Evolutionary conservation across 23 tunicate species (phyloP).

Genomic region (Styela plicata): DNA sequence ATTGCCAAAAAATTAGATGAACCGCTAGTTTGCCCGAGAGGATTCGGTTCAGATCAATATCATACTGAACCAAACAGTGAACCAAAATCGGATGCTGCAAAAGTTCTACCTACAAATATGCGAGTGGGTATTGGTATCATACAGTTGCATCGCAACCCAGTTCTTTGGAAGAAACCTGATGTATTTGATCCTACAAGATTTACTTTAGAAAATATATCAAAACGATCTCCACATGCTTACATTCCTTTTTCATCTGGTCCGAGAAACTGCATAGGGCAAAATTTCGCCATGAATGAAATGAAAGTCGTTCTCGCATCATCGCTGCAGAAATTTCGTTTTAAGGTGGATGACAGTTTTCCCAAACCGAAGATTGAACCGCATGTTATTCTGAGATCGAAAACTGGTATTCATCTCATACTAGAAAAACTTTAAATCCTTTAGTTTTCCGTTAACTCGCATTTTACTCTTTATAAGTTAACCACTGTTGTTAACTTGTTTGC

Average conservation of each 20-base stretch:
- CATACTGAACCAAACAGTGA: neutral
- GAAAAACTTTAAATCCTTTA: conserved; percentile 10
- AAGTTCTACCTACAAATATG: neutral
- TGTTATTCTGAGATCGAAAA: conserved; percentile 48
- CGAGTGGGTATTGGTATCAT: neutral
- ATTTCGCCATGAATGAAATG: too few species aligned
- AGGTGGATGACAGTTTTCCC: conserved; percentile 61
- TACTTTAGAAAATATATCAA: conserved; percentile 21
- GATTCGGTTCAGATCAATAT: conserved; percentile 4
- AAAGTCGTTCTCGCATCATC: conserved; percentile 56
- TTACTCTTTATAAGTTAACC: too few species aligned
- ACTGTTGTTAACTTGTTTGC: too few species aligned
- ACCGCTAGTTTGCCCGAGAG: neutral
- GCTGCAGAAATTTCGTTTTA: conserved; percentile 38
- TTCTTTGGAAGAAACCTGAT: conserved; percentile 23
- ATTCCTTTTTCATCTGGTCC: conserved; percentile 88
- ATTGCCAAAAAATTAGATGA: neutral
- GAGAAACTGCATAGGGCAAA: too few species aligned
- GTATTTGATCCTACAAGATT: conserved; percentile 77
- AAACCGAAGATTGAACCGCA: conserved; percentile 49
- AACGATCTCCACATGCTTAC: conserved; percentile 51
- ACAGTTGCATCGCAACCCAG: conserved; percentile 10
- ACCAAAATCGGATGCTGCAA: neutral
- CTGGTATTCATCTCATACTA: conserved; percentile 62
- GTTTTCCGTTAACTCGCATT: too few species aligned